Evolutionary conservation across 2,113 vertebrate genomes (phyloP).

Genomic region (Neogobius melanostomus): DNA sequence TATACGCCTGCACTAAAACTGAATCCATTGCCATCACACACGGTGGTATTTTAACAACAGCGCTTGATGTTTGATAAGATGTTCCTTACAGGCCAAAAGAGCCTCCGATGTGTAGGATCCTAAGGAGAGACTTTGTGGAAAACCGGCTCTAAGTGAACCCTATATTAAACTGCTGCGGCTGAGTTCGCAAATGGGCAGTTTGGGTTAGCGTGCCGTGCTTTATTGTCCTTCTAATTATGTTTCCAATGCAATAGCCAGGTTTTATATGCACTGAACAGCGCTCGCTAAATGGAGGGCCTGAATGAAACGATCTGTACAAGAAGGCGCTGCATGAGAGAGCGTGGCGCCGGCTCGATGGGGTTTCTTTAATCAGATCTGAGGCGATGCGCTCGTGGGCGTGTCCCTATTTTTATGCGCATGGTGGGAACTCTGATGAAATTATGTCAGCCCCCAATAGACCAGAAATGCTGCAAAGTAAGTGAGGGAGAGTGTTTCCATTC

Average conservation of each 20-base stretch:
- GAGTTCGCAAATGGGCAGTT: not conserved
- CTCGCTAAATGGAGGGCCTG: slow-evolving; percentile 9
- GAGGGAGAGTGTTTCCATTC: not conserved
- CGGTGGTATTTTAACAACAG: not conserved
- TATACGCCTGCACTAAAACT: not conserved
- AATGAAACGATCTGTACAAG: slow-evolving; percentile 43
- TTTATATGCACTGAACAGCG: slow-evolving; percentile 38
- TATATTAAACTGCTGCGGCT: slow-evolving; percentile 10
- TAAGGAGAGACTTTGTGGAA: not conserved
- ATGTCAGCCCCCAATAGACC: slow-evolving; percentile 2
- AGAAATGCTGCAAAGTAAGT: slow-evolving; percentile 19
- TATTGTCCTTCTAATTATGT: slow-evolving; percentile 37
- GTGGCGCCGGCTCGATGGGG: slow-evolving; percentile 4
- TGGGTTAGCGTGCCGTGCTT: not conserved
- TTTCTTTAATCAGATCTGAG: slow-evolving; percentile 46
- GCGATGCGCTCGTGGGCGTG: slow-evolving; percentile 22
- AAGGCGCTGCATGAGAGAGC: not conserved
- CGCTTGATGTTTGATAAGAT: not conserved
- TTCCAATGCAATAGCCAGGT: slow-evolving; percentile 30
- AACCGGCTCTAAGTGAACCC: not conserved
- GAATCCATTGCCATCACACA: not conserved
- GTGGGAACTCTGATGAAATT: slow-evolving; percentile 25
- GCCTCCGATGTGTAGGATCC: not conserved
- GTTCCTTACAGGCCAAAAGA: not conserved
- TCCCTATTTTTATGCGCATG: slow-evolving; percentile 9